Conservation (phyloP, 2,113 vertebrate genomes). For the Sinocyclocheilus anshuiensis region DNA sequence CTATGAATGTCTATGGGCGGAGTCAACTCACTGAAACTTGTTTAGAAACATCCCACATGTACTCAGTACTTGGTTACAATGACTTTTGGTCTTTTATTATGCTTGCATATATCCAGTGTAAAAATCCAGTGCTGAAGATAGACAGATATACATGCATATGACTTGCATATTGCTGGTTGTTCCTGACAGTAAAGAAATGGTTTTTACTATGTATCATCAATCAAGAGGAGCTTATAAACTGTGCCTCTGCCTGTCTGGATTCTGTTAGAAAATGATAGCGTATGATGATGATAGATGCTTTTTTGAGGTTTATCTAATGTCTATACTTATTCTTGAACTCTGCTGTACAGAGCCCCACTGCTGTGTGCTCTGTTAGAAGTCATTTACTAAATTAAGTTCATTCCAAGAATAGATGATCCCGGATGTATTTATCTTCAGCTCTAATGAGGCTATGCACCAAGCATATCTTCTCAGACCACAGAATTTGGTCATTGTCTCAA, state of each 20-base stretch:
- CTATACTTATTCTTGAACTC: conserved; percentile 52
- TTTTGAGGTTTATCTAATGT: not conserved
- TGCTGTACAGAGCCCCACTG: conserved; percentile 58
- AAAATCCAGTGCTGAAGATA: too few relatives aligned
- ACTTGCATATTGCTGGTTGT: not conserved
- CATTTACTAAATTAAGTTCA: conserved; percentile 63
- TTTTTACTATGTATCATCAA: not conserved
- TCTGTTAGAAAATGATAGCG: not conserved
- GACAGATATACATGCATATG: not conserved
- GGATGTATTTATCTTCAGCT: conserved; percentile 48
- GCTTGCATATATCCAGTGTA: too few relatives aligned
- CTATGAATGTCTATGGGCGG: too few relatives aligned
- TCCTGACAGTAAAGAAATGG: not conserved
- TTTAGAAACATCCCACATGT: too few relatives aligned
- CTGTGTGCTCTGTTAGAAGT: conserved; percentile 65
- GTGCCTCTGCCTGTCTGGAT: not conserved
- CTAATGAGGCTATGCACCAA: conserved; percentile 25
- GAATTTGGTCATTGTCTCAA: not conserved
- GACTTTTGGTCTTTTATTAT: too few relatives aligned
- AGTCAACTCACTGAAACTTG: too few relatives aligned
- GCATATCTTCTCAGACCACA: conserved; percentile 14
- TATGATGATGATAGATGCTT: not conserved
- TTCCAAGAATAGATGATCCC: conserved; percentile 66
- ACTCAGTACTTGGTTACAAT: too few relatives aligned
- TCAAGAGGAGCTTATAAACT: not conserved